Evolutionary conservation across 2,888 invertebrate genomes (phyloP).

Genomic region (Caenorhabditis plicata): DNA sequence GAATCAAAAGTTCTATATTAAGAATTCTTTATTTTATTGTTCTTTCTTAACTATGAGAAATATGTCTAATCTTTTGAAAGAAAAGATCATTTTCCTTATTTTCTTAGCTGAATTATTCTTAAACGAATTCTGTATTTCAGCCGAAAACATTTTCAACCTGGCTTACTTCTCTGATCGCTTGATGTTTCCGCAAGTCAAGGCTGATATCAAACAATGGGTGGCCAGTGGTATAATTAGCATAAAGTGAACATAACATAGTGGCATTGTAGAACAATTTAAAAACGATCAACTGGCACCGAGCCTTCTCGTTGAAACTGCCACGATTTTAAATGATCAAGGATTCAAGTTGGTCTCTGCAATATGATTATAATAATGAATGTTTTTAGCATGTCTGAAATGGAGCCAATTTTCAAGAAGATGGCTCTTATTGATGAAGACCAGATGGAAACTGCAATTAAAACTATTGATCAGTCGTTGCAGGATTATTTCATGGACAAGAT

Average conservation of each 20-base stretch:
- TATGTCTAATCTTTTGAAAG: no score
- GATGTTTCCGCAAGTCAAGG: conserved; percentile 19
- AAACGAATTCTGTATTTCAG: conserved; percentile 11
- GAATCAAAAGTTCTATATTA: no score
- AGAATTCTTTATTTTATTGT: no score
- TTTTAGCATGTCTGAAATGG: conserved; percentile 17
- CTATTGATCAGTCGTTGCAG: conserved; percentile 1
- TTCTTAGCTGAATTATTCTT: no score
- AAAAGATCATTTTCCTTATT: no score
- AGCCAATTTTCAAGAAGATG: conserved; percentile 22
- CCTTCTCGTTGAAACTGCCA: not conserved
- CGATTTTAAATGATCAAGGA: not conserved
- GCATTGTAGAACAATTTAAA: conserved; percentile 18
- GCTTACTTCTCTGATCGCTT: conserved; percentile 28
- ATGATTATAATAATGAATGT: no score
- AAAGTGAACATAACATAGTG: not conserved
- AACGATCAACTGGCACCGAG: not conserved
- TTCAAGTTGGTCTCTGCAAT: not conserved
- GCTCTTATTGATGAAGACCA: conserved; percentile 5
- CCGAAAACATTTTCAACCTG: conserved; percentile 10
- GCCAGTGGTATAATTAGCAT: conserved; percentile 8
- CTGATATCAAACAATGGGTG: conserved; percentile 21
- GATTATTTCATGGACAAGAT: conserved; percentile 14
- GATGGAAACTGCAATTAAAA: conserved; percentile 11
- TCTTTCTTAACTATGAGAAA: no score